A percentile compares a stretch with the other conserved stretches of the same genome.
These are phyloP conservation scores for Lasiommata megera DNA, from an alignment of 2,888 invertebrate species.

Conservation along the genomic window DNA sequence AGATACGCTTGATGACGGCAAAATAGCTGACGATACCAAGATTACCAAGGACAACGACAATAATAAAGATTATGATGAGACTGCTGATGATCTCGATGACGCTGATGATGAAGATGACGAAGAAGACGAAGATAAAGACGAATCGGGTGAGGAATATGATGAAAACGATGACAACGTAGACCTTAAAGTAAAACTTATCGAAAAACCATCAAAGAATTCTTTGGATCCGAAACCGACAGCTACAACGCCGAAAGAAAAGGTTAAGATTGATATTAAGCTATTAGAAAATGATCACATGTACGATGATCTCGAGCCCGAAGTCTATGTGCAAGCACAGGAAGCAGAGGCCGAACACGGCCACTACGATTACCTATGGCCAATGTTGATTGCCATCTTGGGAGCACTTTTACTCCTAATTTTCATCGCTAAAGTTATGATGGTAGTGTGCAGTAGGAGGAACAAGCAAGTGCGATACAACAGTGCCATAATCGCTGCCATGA, in stretches of 20 bases:
- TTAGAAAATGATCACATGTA: conserved; percentile 56
- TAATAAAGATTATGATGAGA: conserved; percentile 45
- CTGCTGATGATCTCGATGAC: conserved; percentile 53
- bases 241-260: conserved; percentile 39
- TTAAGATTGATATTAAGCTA: conserved; percentile 60
- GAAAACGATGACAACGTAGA: conserved; percentile 63
- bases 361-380: conserved; percentile 81
- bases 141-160: conserved; percentile 55
- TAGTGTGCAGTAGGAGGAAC: conserved; percentile 56
- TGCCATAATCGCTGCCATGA: conserved; percentile 79
- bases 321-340: conserved; percentile 55
- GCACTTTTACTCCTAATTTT: conserved; percentile 78
- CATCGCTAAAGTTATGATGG: conserved; percentile 75
- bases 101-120: conserved; percentile 62
- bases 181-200: conserved; percentile 63
- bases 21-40: conserved; percentile 53
- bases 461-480: conserved; percentile 73
- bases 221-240: conserved; percentile 31
- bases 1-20: conserved; percentile 66
- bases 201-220: conserved; percentile 44
- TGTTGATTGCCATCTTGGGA: conserved; percentile 81
- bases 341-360: conserved; percentile 63
- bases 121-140: conserved; percentile 57
- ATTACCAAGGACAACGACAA: conserved; percentile 47
- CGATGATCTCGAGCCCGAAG: conserved; percentile 54